These are phyloP conservation scores for Aviceda subcristata DNA, from an alignment of 2,113 vertebrate genomes.

Conservation along the genomic window DNA sequence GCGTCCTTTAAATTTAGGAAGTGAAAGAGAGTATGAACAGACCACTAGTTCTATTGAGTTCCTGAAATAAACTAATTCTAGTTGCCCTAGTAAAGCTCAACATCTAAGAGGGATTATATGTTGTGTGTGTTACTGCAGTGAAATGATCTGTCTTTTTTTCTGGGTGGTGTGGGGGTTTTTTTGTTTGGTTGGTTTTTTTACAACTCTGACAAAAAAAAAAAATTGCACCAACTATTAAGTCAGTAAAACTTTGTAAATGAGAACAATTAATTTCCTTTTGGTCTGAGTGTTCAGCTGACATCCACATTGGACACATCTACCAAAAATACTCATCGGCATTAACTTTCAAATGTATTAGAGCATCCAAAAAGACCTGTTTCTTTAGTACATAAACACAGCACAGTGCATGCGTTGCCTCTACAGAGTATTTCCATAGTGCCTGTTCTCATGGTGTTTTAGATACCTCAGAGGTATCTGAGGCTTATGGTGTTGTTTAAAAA, in stretches of 20 bases:
- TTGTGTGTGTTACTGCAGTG: neutral
- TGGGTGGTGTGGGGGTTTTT: neutral
- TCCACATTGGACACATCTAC: neutral
- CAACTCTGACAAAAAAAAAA: neutral
- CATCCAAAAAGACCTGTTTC: neutral
- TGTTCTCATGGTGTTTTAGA: neutral
- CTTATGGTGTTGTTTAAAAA: neutral
- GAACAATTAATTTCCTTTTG: neutral
- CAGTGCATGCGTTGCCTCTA: neutral
- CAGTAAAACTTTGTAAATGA: neutral
- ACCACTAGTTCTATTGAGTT: neutral
- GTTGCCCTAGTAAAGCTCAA: neutral
- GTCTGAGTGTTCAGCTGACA: neutral
- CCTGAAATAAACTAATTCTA: neutral
- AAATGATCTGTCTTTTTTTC: neutral
- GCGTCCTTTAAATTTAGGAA: neutral
- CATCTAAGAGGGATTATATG: neutral
- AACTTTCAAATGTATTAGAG: neutral
- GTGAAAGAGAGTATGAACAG: neutral
- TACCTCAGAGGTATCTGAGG: neutral
- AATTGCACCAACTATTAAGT: neutral
- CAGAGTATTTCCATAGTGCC: neutral
- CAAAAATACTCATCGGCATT: neutral
- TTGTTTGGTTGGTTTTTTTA: neutral
- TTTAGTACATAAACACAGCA: neutral